These are phyloP conservation scores for Caloenas nicobarica DNA, from an alignment of 2,113 vertebrate genomes.

Conservation along the genomic window DNA sequence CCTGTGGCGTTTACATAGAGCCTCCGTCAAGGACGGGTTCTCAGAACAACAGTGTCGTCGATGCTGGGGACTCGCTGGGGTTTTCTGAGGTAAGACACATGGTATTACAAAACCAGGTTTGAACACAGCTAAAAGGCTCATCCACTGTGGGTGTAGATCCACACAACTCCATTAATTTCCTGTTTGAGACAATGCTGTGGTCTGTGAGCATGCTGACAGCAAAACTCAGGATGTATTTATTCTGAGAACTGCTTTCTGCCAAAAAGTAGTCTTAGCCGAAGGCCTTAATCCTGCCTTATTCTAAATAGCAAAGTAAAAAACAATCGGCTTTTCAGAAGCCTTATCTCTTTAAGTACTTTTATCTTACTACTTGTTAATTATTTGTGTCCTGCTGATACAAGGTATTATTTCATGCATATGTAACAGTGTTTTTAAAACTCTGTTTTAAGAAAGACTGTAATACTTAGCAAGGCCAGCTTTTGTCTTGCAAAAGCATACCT, in stretches of 20 bases:
- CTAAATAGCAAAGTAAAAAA: not conserved
- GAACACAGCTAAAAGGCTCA: not conserved
- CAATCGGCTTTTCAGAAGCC: not conserved
- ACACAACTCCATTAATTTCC: not conserved
- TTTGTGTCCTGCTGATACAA: not conserved
- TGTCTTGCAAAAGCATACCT: not conserved
- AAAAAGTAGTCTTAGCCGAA: not conserved
- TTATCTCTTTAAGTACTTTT: not conserved
- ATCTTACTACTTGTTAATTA: not conserved
- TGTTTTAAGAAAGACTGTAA: not conserved
- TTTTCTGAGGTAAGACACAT: slow-evolving; percentile 58
- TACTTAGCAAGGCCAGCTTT: not conserved
- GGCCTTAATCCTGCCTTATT: not conserved
- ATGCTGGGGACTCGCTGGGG: not conserved
- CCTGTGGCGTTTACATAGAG: slow-evolving; percentile 81
- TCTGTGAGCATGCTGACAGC: not conserved
- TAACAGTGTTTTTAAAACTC: not conserved
- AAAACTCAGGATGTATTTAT: not conserved
- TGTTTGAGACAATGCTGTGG: not conserved
- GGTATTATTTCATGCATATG: not conserved
- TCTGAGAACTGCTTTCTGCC: not conserved
- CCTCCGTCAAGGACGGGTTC: slow-evolving; percentile 46
- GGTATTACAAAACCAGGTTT: not conserved
- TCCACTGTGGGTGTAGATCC: accelerated
- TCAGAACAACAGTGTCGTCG: not conserved